Base-by-base conservation (phyloP, 2,888 invertebrate genomes). In the Thymelicus sylvestris region DNA sequence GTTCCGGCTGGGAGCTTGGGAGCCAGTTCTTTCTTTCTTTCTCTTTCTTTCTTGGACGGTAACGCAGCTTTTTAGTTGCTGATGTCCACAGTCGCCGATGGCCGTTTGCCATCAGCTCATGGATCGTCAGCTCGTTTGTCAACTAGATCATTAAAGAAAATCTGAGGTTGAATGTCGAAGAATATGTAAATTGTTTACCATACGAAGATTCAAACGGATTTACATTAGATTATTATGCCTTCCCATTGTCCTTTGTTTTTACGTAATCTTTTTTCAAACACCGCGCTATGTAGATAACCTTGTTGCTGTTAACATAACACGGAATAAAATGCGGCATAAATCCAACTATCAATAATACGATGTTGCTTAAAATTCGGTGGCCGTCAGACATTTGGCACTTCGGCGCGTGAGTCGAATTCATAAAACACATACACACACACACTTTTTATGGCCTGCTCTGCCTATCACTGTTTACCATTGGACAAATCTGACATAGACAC, bases 321-420 rank as follows among this genome's bases (percentile, higher is more conserved):
- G 79, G 82, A 83, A 85, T 86, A 85, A 87, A 84, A 85, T 83
- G 83, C 83, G 82, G 83, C 77, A 79, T 70, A 82, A 81, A 82
- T 81, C 78, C 78, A 74, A 74, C 74, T 73, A 72, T 74, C 74
- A 83, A 76, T 76, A 76, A 74, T 68, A 60, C 73, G 69, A 80
- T 77, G 79, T 81, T 84, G 86, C 87, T 91, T 90, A 86, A 91
- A 90, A 92, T 92, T 90, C 92, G 83, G 79, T 81, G 77, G 78
- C 79, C 85, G 89, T 87, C 87, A 84, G 81, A 82, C 86, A 87
- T 91, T 91, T 91, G 89, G 88, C 91, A 92, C 88, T 86, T 86
- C 79, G 76, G 80, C 79, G 84, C 89, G 86, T 80, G 83, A 78
- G 82, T 79, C 76, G 91, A 91, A 92, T 91, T 84, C 84, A 84